Evolutionary conservation across 2,888 invertebrate species (phyloP), one percentile per base, ranked within the genome.

Genomic region (Melitaea athalia): DNA sequence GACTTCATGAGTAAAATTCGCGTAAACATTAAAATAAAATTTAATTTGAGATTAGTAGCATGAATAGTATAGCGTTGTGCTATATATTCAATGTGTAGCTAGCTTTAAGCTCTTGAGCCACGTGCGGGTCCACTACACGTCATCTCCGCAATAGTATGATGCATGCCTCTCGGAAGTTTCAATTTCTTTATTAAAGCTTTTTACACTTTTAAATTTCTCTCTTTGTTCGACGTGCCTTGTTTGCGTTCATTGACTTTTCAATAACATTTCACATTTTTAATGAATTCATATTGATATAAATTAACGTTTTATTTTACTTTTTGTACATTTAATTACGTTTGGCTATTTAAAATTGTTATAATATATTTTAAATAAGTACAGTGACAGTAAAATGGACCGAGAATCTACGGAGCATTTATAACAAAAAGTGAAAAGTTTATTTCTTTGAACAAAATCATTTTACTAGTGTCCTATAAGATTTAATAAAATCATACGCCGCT

Each of bases 121-220:
- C 71, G 71, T 72, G 71, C 71, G 71, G 71, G 71, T 43, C 59
- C 68, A 57, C 71, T 70, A 61, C 67, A 70, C 63, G 70, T 68
- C 72, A 64, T 63, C 49, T 72, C 70, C 50, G 63, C 57, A 72
- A 60, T 64, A n/a, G 66, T 49, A 72, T 76, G 78, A 77, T 75
- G 72, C 72, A 75, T 67, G 62, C 55, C 70, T 68, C 65, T 73
- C 82, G 88, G 88, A 89, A 86, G 84, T 83, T 82, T 80, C 86
- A 88, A 88, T 88, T 87, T 81, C 80, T 78, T 80, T 81, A 83
- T 80, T 83, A 79, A 83, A 82, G 78, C 80, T 80, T 81, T 80
- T 82, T 78, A 77, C 70, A 72, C 78, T 77, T 82, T 79, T 73
- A 73, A 75, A 73, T 75, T 67, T 70, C 73, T 73, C 63, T 71